Base-by-base conservation (phyloP, 1,140 invertebrate species). In the Brachionus angularis region DNA sequence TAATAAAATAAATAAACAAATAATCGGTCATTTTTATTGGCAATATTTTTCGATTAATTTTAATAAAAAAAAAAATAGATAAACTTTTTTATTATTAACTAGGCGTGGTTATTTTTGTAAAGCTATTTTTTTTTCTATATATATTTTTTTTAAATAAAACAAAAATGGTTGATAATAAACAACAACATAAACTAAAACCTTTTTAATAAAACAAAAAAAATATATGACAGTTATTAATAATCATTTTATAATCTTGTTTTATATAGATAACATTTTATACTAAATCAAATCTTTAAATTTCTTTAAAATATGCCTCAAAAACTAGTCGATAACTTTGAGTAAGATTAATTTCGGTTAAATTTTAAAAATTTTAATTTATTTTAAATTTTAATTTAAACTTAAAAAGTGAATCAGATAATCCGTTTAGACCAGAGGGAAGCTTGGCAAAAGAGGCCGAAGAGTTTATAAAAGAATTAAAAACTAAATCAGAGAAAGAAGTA, bases 1-100 rank as follows among this genome's bases (percentile, higher is more conserved):
- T n/a, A n/a, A n/a, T n/a, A n/a, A n/a, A n/a, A n/a, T n/a, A n/a
- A n/a, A n/a, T n/a, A n/a, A n/a, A n/a, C n/a, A 23, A 58, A 58
- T 39, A 58, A 58, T 58, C 53, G 53, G 53, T 58, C 53, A 58
- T 58, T 39, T 58, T 58, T 58, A 58, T 25, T 58, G 53, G 53
- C 53, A n/a, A n/a, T n/a, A 58, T 39, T 18, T 58, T 58, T 16
- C 23, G 12, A 33, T 58, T 23, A 23, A 18, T 39, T 36, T 18
- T 34, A 58, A 58, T 58, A 16, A 16, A 23, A 5, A 36, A 36
- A 33, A 39, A 58, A 39, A 58, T 58, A 58, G 53, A 58, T 58
- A 58, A 58, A 58, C 23, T 58, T 53, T 58, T n/a, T 23, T 58
- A 36, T 23, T 42, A 55, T 55, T 33, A 14, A 34, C 18, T 33